Evolutionary conservation across 2,888 invertebrate genomes (phyloP).

Genomic region (Listrodromus nycthemerus): DNA sequence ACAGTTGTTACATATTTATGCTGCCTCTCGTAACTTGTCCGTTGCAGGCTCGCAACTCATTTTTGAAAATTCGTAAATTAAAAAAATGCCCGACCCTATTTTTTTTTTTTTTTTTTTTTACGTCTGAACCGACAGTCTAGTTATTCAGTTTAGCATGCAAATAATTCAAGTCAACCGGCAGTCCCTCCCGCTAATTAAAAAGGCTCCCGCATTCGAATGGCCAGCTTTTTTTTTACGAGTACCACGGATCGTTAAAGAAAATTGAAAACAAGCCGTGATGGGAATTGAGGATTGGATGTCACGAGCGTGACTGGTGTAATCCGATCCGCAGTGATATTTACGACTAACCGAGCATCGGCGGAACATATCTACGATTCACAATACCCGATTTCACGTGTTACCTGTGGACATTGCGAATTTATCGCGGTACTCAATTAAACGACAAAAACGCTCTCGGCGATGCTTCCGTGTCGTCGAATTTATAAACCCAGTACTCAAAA

Average conservation of each 20-base stretch:
- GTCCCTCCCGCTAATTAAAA: background rate
- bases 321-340: constrained; percentile 55
- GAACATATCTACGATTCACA: constrained; percentile 16
- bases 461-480: background rate
- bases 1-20: background rate
- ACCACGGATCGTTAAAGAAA: constrained; percentile 6
- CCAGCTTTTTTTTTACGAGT: background rate
- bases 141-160: background rate
- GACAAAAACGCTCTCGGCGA: constrained; percentile 19
- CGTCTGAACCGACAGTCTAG: background rate
- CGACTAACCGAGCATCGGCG: constrained; percentile 27
- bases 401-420: constrained; percentile 31
- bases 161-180: background rate
- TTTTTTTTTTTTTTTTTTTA: background rate
- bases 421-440: constrained; percentile 43
- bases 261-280: constrained; percentile 30
- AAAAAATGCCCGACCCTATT: background rate
- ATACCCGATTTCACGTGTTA: constrained; percentile 34
- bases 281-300: constrained; percentile 53
- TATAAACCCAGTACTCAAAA: background rate
- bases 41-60: background rate
- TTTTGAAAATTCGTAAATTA: background rate
- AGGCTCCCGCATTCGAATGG: background rate
- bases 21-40: background rate
- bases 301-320: constrained; percentile 52